phyloP scores from a whole-genome alignment of 2,888 invertebrate species.

The Diploptera punctata region DNA sequence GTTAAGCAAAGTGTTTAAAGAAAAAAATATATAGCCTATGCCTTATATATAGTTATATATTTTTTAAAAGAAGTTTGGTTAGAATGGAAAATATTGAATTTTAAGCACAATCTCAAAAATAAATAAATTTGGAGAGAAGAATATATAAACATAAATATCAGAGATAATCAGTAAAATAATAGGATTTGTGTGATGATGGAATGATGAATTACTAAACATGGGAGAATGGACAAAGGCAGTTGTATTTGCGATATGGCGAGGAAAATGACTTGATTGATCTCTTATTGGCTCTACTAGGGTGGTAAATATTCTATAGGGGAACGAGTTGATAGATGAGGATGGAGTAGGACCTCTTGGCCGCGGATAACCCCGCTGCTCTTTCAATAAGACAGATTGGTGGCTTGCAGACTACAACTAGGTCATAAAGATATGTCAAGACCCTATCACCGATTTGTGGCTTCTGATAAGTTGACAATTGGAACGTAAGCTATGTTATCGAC shows the following conservation, averaged over 20 bases:
- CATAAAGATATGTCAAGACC: conserved; percentile 1
- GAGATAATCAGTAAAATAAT: too few relatives aligned
- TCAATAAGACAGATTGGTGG: conserved; percentile 24
- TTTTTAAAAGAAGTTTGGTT: too few relatives aligned
- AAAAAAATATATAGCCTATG: too few relatives aligned
- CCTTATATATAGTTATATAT: too few relatives aligned
- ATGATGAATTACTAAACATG: conserved; percentile 1
- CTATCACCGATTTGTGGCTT: not conserved
- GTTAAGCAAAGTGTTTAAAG: too few relatives aligned
- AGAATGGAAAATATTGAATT: too few relatives aligned
- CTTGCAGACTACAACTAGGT: conserved; percentile 6
- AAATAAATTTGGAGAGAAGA: too few relatives aligned
- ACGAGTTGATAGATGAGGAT: conserved; percentile 25
- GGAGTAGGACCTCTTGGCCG: conserved; percentile 22
- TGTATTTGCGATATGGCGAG: conserved; percentile 13
- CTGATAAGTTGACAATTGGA: not conserved
- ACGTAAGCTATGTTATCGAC: not conserved
- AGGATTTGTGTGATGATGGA: not conserved
- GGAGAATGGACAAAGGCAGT: conserved; percentile 18
- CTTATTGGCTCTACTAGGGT: conserved; percentile 20
- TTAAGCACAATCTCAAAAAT: too few relatives aligned
- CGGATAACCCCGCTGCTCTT: not conserved
- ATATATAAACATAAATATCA: too few relatives aligned
- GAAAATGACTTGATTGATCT: conserved; percentile 28
- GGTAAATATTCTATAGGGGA: conserved; percentile 23